Conservation (phyloP, 2,113 vertebrate genomes). For the Microcebus jonahi region DNA sequence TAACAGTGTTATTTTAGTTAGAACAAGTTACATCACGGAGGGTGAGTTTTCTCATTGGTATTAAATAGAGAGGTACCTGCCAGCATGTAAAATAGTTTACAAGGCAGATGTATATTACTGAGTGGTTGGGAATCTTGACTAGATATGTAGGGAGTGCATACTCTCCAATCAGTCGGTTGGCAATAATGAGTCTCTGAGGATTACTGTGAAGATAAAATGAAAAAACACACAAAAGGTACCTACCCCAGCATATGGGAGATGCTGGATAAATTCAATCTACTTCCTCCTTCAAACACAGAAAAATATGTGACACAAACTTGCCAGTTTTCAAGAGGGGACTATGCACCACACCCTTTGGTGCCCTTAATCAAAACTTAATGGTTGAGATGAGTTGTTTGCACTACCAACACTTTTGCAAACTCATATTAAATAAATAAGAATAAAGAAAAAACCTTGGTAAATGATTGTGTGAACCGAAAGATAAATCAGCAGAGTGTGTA, state of each 20-base stretch:
- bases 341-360: background rate
- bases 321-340: background rate
- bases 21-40: no score
- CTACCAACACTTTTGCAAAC: background rate
- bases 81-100: no score
- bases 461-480: background rate
- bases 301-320: background rate
- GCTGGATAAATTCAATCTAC: background rate
- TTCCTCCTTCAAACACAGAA: background rate
- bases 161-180: background rate
- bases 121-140: background rate
- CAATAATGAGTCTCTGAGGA: background rate
- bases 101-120: no score
- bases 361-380: constrained; percentile 8
- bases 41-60: no score
- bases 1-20: no score
- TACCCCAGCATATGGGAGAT: background rate
- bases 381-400: background rate
- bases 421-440: background rate
- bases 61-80: no score
- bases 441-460: background rate
- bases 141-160: background rate
- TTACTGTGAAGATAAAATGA: background rate
- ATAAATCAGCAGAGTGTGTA: background rate
- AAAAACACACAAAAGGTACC: background rate